Evolutionary conservation across 2,888 invertebrate genomes (phyloP).

Genomic region (Agrotis clavis): DNA sequence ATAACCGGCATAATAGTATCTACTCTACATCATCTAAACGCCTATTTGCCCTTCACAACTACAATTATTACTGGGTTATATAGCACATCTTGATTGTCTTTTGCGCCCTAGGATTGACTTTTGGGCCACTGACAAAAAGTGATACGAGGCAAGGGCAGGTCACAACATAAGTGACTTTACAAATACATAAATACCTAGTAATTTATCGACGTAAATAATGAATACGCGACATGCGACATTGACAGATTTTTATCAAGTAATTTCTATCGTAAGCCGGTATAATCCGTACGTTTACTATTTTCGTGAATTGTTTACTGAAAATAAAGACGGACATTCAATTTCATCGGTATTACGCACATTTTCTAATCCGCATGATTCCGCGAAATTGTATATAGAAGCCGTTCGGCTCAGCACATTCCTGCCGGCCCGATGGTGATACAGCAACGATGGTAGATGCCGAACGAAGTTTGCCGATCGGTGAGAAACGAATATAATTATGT

Average conservation of each 20-base stretch:
- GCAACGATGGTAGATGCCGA: background rate
- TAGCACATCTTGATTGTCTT: background rate
- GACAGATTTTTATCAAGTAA: constrained; percentile 1
- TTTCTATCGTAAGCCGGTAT: constrained; percentile 7
- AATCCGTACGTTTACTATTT: constrained; percentile 7
- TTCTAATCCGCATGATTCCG: background rate
- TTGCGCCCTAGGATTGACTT: background rate
- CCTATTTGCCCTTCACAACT: background rate
- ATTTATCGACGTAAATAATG: background rate
- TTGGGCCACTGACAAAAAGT: background rate
- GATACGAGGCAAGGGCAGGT: background rate
- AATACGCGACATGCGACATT: background rate
- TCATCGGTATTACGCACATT: background rate
- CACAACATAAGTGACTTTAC: background rate
- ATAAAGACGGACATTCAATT: background rate
- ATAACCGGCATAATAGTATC: no score
- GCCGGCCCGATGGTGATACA: no score
- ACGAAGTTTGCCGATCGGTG: background rate
- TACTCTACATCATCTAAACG: no score
- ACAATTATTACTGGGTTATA: background rate
- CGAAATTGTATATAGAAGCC: background rate
- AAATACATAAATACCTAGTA: background rate
- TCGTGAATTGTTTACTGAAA: constrained; percentile 1
- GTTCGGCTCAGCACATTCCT: no score
- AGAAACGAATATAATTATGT: background rate